phyloP scores from a whole-genome alignment of 1,140 invertebrate genomes.

The Hylaeus volcanicus region DNA sequence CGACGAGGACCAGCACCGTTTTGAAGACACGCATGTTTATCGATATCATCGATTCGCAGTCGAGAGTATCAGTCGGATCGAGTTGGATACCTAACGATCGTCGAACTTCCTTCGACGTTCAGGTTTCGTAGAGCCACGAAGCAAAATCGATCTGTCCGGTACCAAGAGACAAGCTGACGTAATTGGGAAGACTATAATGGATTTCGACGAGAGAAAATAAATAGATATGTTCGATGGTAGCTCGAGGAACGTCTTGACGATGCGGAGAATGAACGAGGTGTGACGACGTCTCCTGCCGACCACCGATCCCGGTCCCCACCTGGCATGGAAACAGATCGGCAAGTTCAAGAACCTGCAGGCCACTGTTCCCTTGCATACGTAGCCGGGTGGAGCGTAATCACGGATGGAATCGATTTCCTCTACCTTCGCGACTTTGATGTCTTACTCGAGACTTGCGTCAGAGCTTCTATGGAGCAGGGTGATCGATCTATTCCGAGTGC shows the following conservation, averaged over 20 bases:
- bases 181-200: not conserved
- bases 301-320: constrained; percentile 62
- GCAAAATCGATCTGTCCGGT: not conserved
- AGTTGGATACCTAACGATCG: not conserved
- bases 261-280: constrained; percentile 55
- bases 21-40: constrained; percentile 74
- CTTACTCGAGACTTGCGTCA: not conserved
- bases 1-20: constrained; percentile 56
- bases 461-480: no score
- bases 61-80: not conserved
- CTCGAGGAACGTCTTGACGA: constrained; percentile 55
- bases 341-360: constrained; percentile 66
- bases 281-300: constrained; percentile 58
- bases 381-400: constrained; percentile 28
- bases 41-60: constrained; percentile 53
- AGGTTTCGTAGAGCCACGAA: not conserved
- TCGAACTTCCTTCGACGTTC: not conserved
- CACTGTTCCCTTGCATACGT: constrained; percentile 31
- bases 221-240: not conserved
- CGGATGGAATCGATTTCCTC: constrained; percentile 9
- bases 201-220: not conserved
- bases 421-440: not conserved
- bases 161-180: no score
- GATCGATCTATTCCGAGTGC: no score
- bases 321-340: constrained; percentile 57